These are phyloP conservation scores for Tinea trinotella DNA, from an alignment of 2,888 invertebrate genomes.

Conservation along the genomic window DNA sequence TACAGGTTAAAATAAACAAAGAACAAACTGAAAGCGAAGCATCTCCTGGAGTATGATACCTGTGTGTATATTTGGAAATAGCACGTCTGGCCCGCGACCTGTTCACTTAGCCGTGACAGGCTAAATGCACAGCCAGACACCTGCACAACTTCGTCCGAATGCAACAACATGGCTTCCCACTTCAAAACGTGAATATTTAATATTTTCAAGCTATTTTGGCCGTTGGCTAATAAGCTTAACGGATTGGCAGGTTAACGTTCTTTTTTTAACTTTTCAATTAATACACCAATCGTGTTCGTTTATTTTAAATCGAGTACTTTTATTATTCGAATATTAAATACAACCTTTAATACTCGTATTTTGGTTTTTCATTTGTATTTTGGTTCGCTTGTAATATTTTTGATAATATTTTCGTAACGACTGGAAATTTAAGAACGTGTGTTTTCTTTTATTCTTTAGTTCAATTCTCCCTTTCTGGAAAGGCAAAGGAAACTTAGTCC, in stretches of 20 bases:
- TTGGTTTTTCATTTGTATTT: too few species aligned
- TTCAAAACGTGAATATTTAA: conserved; percentile 63
- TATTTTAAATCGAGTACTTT: too few species aligned
- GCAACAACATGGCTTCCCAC: conserved; percentile 61
- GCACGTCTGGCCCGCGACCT: conserved; percentile 30
- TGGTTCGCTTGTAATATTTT: too few species aligned
- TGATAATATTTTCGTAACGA: too few species aligned
- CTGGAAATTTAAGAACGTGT: too few species aligned
- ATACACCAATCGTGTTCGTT: background rate
- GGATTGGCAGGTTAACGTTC: conserved; percentile 37
- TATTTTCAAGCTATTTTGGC: conserved; percentile 49
- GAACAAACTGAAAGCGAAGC: too few species aligned
- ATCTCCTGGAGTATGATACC: background rate
- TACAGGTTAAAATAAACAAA: too few species aligned
- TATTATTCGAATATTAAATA: too few species aligned
- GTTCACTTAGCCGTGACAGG: conserved; percentile 58
- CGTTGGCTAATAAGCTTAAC: conserved; percentile 50
- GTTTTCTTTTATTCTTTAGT: too few species aligned
- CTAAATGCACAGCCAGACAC: conserved; percentile 60
- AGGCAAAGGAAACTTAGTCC: too few species aligned
- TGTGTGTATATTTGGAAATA: background rate
- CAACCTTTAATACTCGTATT: too few species aligned
- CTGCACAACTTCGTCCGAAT: conserved; percentile 33
- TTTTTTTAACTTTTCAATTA: conserved; percentile 14
- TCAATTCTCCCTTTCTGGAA: too few species aligned